Evolutionary conservation across 2,888 invertebrate genomes (phyloP).

Genomic region (Tryphoninae sp.): DNA sequence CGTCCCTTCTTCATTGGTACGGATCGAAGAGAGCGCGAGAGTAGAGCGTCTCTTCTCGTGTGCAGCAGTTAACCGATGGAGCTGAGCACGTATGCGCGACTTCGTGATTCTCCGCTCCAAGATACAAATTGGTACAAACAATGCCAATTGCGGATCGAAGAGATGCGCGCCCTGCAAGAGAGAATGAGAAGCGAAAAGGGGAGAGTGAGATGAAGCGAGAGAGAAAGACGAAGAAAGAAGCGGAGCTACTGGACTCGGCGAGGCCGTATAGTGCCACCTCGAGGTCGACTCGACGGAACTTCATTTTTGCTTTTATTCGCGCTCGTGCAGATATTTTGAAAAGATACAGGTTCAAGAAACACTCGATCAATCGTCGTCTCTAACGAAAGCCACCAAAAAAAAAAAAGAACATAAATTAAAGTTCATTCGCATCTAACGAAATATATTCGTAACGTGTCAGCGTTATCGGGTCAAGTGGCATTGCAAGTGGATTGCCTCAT

Average conservation of each 20-base stretch:
- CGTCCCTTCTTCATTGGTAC: conserved; percentile 57
- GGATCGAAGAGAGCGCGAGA: conserved; percentile 55
- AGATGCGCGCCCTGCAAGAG: conserved; percentile 44
- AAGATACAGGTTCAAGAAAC: not conserved
- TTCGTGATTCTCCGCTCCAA: conserved; percentile 66
- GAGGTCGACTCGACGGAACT: conserved; percentile 27
- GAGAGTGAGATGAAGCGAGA: conserved; percentile 29
- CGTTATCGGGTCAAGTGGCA: too few relatives aligned
- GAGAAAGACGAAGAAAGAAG: conserved; percentile 20
- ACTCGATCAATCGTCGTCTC: not conserved
- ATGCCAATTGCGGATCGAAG: conserved; percentile 68
- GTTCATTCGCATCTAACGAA: too few relatives aligned
- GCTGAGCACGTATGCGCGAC: conserved; percentile 62
- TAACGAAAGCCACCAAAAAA: too few relatives aligned
- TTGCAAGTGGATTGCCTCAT: too few relatives aligned
- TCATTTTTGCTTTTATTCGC: conserved; percentile 31
- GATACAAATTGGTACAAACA: conserved; percentile 71
- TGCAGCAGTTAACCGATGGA: conserved; percentile 54
- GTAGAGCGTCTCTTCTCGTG: conserved; percentile 48
- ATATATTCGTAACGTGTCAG: too few relatives aligned
- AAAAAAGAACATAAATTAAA: too few relatives aligned
- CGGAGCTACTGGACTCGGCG: conserved; percentile 43
- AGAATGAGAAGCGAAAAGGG: conserved; percentile 26
- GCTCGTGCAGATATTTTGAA: not conserved
- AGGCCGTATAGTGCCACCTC: conserved; percentile 27